phyloP scores from a whole-genome alignment of 2,888 invertebrate species.

The Aproaerema taeniolella region DNA sequence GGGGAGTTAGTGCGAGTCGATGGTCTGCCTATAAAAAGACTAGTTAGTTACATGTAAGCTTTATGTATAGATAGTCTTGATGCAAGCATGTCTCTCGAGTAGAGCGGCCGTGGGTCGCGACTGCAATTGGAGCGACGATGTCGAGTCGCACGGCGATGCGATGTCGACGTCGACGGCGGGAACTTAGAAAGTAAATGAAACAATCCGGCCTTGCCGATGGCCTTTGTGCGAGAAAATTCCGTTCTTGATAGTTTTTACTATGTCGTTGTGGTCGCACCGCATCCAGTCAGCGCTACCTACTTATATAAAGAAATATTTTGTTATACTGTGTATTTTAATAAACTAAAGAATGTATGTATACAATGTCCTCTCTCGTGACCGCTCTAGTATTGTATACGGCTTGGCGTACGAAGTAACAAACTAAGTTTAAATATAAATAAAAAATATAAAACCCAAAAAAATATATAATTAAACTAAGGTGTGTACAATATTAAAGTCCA shows the following conservation, averaged over 20 bases:
- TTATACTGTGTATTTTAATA: slow-evolving; percentile 64
- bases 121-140: slow-evolving; percentile 13
- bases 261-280: slow-evolving; percentile 19
- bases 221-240: slow-evolving; percentile 30
- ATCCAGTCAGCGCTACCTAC: slow-evolving; percentile 7
- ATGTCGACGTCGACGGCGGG: too few species aligned
- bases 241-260: slow-evolving; percentile 23
- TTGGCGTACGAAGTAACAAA: slow-evolving; percentile 64
- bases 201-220: slow-evolving; percentile 42
- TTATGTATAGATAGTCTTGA: slow-evolving; percentile 50
- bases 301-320: slow-evolving; percentile 55
- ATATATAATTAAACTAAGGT: slow-evolving; percentile 54
- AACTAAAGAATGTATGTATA: slow-evolving; percentile 58
- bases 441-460: slow-evolving; percentile 47
- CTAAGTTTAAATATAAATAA: slow-evolving; percentile 56
- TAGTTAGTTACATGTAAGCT: slow-evolving; percentile 70
- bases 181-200: slow-evolving; percentile 29
- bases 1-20: slow-evolving; percentile 47
- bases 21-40: slow-evolving; percentile 66
- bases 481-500: slow-evolving; percentile 72
- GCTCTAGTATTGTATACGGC: slow-evolving; percentile 73
- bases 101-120: slow-evolving; percentile 10
- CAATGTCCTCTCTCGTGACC: slow-evolving; percentile 51
- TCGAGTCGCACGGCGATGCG: too few species aligned
- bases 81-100: slow-evolving; percentile 57